phyloP scores from a whole-genome alignment of 2,797 vertebrate genomes.

The Hoplostethus mediterraneus region DNA sequence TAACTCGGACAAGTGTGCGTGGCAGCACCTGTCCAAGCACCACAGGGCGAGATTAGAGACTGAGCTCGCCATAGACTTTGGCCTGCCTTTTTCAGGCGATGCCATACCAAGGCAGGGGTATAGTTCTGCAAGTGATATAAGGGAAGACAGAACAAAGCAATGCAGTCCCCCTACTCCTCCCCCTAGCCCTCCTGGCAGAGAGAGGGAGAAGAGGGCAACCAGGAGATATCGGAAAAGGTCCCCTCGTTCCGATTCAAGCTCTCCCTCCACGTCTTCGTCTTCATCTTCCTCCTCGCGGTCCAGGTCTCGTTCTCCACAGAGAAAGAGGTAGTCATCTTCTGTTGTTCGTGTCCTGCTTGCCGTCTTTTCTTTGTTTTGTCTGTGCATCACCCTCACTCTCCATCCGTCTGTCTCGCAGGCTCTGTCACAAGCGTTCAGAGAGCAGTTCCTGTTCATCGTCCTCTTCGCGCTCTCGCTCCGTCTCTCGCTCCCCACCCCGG shows the following conservation, averaged over 20 bases:
- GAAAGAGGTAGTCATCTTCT: slow-evolving; percentile 84
- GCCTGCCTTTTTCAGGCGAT: slow-evolving; percentile 84
- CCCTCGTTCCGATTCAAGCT: slow-evolving; percentile 78
- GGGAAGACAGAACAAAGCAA: slow-evolving; percentile 7
- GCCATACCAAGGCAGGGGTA: slow-evolving; percentile 67
- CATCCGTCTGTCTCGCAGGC: slow-evolving; percentile 63
- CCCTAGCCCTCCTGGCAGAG: slow-evolving; percentile 70
- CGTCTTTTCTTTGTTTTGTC: background rate
- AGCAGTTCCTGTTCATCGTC: slow-evolving; percentile 85
- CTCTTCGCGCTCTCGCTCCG: slow-evolving; percentile 79
- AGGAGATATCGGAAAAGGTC: slow-evolving; percentile 85
- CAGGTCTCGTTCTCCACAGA: slow-evolving; percentile 87
- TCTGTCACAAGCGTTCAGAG: slow-evolving; percentile 75
- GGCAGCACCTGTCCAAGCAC: slow-evolving; percentile 63
- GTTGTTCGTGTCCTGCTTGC: accelerated
- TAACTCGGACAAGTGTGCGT: background rate
- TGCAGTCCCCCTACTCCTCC: slow-evolving; percentile 69
- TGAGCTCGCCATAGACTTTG: slow-evolving; percentile 45
- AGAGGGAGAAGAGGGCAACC: slow-evolving; percentile 76
- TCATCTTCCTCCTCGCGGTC: slow-evolving; percentile 80
- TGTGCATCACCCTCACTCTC: slow-evolving; percentile 1
- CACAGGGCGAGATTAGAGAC: slow-evolving; percentile 72
- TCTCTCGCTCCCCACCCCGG: slow-evolving; percentile 79
- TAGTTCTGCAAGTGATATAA: slow-evolving; percentile 39
- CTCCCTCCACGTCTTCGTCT: slow-evolving; percentile 55